phyloP scores from a whole-genome alignment of 2,888 invertebrate genomes.

The Fragum sueziense region DNA sequence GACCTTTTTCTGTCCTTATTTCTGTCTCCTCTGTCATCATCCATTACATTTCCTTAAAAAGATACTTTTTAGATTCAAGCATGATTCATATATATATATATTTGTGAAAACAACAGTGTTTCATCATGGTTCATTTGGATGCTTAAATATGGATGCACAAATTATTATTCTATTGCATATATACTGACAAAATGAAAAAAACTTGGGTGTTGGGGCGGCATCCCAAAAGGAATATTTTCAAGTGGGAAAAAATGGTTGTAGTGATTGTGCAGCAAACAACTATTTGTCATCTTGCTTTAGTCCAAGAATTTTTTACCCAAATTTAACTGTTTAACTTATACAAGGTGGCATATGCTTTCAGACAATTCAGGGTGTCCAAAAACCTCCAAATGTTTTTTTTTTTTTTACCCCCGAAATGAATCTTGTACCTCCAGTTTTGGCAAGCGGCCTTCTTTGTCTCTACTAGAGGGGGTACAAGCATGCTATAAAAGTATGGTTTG shows the following conservation, averaged over 20 bases:
- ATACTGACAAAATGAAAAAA: neutral
- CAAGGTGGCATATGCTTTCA: too few species aligned
- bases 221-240: neutral
- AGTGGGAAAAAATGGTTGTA: neutral
- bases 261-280: too few species aligned
- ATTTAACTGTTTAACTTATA: too few species aligned
- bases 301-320: too few species aligned
- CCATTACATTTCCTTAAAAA: neutral
- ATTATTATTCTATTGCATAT: neutral
- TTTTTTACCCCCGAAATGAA: too few species aligned
- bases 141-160: neutral
- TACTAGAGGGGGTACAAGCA: too few species aligned
- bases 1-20: slow-evolving; percentile 54
- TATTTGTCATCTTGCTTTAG: too few species aligned
- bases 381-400: too few species aligned
- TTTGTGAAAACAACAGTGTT: neutral
- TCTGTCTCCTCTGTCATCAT: slow-evolving; percentile 18
- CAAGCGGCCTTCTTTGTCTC: too few species aligned
- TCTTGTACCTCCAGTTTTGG: too few species aligned
- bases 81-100: neutral
- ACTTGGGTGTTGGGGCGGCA: neutral
- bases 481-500: too few species aligned
- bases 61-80: neutral
- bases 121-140: neutral
- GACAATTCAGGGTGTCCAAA: too few species aligned